Base-by-base conservation (phyloP, 2,888 invertebrate species). In the Machimus rusticus region DNA sequence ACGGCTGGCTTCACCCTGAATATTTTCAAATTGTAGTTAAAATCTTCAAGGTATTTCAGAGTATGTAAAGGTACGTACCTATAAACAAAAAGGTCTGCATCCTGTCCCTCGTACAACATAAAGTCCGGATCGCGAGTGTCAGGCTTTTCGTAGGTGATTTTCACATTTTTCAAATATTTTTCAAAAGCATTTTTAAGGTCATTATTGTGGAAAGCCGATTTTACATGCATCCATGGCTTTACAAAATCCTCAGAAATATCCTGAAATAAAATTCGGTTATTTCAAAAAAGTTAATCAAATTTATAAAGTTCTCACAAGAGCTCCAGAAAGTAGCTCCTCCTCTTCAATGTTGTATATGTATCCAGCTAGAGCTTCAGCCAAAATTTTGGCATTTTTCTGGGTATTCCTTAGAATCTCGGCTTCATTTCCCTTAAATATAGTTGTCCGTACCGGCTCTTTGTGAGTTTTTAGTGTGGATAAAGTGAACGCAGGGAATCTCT, bases 1-100 rank as follows among this genome's bases (percentile, higher is more conserved):
- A 99, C 96, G 12, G 99, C 99, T 89, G 99, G 99, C 92, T 99
- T 99, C 6, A 99, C 99, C 92, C 98, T 97, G 94, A 90, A 90
- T 89, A 90, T 89, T 87, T 12, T 6, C 37, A 55, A 43, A 34
- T 84, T 84, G 5, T 6, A 31, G 16, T 31, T 34, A 31, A 28
- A 28, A 55, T 84, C n/a, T 37, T 8, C 0, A 46, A 46, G 39
- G 14, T 23, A 39, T 55, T 81, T 39, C 4, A 1, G 16, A 81
- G 2, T 66, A 46, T 46, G 43, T 12, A 46, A 14, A 46, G 3
- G 66, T 93, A 97, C 97, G 74, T 93, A 97, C 97, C 96, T 97
- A 93, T 99, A 99, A 8, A 98, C 96, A 92, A 96, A 96, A 89
- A 99, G 94, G 37, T 94, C 94, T 39, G 97, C 96, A 89, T 95